phyloP scores from a whole-genome alignment of 2,113 vertebrate genomes.

The Crotalus tigris region DNA sequence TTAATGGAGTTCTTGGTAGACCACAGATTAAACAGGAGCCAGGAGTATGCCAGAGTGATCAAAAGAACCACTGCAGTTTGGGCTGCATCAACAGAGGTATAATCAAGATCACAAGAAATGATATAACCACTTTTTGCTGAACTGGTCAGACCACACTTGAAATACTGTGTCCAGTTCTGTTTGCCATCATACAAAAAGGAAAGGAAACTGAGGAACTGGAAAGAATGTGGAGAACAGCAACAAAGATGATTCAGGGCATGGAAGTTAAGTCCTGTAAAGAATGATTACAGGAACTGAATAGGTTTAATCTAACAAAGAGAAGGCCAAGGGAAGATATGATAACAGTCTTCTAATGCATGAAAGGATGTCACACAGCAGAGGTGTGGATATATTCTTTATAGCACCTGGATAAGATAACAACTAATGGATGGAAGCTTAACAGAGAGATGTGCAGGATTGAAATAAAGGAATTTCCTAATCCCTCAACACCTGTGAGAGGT shows the following conservation, averaged over 20 bases:
- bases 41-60: background rate
- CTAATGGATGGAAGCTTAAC: background rate
- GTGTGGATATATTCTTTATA: background rate
- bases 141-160: background rate
- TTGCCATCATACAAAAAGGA: background rate
- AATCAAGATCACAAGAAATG: background rate
- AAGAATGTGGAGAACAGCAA: background rate
- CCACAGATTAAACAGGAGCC: background rate
- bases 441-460: background rate
- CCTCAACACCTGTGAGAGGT: background rate
- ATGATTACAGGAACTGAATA: background rate
- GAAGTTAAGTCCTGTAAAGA: background rate
- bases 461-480: background rate
- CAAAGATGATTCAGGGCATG: background rate
- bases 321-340: background rate
- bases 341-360: background rate
- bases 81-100: background rate
- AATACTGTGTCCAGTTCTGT: background rate
- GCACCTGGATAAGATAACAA: background rate
- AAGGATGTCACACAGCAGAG: background rate
- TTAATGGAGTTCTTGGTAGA: background rate
- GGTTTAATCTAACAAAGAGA: background rate
- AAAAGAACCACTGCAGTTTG: background rate
- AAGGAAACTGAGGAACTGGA: background rate
- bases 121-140: background rate